Evolutionary conservation across 2,888 invertebrate species (phyloP).

Genomic region (Ischnus inquisitorius): DNA sequence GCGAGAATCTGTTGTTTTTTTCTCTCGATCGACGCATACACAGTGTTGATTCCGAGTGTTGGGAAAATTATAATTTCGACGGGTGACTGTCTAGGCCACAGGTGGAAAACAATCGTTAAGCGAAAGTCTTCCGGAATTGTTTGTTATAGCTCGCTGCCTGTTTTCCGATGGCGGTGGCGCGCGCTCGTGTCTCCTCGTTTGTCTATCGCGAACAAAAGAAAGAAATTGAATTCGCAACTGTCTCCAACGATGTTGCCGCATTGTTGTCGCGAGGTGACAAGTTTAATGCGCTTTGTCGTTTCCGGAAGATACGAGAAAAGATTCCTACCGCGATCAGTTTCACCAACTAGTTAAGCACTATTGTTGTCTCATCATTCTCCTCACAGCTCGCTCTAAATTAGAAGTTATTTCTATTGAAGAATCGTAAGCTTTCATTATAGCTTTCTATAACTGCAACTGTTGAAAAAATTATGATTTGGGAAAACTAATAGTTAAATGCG

Average conservation of each 20-base stretch:
- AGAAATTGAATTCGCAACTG: conserved; percentile 43
- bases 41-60: neutral
- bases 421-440: neutral
- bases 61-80: conserved; percentile 40
- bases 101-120: conserved; percentile 54
- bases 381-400: neutral
- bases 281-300: conserved; percentile 2
- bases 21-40: neutral
- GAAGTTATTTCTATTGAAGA: neutral
- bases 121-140: conserved; percentile 66
- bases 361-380: neutral
- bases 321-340: conserved; percentile 32
- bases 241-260: conserved; percentile 17
- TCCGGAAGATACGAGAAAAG: conserved; percentile 1
- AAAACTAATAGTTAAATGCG: too few relatives aligned
- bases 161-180: conserved; percentile 24
- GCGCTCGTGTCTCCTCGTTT: conserved; percentile 26
- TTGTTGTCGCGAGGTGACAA: conserved; percentile 39
- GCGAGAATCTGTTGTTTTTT: conserved; percentile 6
- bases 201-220: conserved; percentile 58
- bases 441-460: too few relatives aligned
- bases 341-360: neutral
- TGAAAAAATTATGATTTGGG: too few relatives aligned
- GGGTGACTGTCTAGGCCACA: conserved; percentile 34
- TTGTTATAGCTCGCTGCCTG: conserved; percentile 18